Base-by-base conservation (phyloP, 2,888 invertebrate species). In the Colletes collaris region DNA sequence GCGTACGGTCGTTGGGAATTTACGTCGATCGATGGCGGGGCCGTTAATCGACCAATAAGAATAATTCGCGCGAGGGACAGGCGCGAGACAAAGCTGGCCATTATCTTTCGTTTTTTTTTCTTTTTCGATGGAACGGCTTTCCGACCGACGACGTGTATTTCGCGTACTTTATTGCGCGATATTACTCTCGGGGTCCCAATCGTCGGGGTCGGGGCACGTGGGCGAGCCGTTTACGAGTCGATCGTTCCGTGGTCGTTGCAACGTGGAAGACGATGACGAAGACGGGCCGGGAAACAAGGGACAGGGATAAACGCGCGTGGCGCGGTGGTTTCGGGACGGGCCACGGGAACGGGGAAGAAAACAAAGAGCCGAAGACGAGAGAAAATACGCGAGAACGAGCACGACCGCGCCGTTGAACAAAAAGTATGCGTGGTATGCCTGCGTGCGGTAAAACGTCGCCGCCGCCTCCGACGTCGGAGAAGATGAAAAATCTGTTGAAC, bases 141-240 rank as follows among this genome's bases (percentile, higher is more conserved):
- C 55, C 68, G 81, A 80, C 79, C 84, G 76, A 69, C 77, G 84
- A 63, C 82, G 85, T 81, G 78, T 78, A 78, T 78, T 83, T 78
- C 76, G 72, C 60, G 67, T 67, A 77, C 64, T 86, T 83, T 83
- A 86, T 78, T 81, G 69, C 77, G 53, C 73, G 77, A 79, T 84
- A 86, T 83, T 82, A 79, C 69, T 68, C 71, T 59, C 63, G 16
- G 19, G 58, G 44, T 35, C 69, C 52, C 16, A 46, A 46, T 46
- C 37, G 60, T 8, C 40, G 8, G 16, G 5, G 13, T 53, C 10
- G 62, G 59, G 27, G 64, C 77, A 27, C 27, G 86, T 83, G 85
- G 87, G 82, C 85, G 87, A 85, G 82, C 69, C 27, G 76, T 84
- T 87, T 84, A 86, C 82, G 87, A 87, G 86, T 76, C 69, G 75